phyloP scores from a whole-genome alignment of 2,797 vertebrate genomes.

The Dryobates pubescens region DNA sequence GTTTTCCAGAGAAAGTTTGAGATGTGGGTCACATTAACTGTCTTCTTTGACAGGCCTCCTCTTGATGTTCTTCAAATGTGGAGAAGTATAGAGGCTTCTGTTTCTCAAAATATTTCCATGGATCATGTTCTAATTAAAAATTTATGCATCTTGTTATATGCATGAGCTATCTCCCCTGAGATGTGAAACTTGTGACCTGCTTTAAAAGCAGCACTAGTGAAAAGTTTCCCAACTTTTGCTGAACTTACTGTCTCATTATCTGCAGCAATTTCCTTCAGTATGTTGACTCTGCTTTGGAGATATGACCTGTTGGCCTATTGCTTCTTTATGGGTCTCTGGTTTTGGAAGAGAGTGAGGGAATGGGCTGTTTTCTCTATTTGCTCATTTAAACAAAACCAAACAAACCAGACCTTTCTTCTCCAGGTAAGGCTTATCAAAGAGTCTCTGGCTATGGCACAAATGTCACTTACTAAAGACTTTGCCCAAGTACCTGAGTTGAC shows the following conservation, averaged over 20 bases:
- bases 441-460: neutral
- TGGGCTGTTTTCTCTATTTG: neutral
- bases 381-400: neutral
- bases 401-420: neutral
- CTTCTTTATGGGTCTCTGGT: neutral
- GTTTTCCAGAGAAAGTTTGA: neutral
- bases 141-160: neutral
- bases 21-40: neutral
- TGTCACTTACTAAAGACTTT: neutral
- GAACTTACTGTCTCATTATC: neutral
- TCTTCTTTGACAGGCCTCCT: neutral
- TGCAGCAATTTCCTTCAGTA: neutral
- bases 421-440: neutral
- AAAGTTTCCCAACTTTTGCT: neutral
- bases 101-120: constrained; percentile 21
- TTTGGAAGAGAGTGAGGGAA: neutral
- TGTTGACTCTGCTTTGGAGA: neutral
- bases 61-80: neutral
- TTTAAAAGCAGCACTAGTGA: neutral
- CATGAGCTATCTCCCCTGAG: neutral
- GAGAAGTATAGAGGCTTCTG: neutral
- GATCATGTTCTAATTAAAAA: constrained; percentile 47
- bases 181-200: constrained; percentile 16
- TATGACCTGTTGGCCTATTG: neutral
- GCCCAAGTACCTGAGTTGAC: neutral